These are phyloP conservation scores for Lysandra coridon DNA, from an alignment of 2,888 invertebrate species.

Conservation along the genomic window DNA sequence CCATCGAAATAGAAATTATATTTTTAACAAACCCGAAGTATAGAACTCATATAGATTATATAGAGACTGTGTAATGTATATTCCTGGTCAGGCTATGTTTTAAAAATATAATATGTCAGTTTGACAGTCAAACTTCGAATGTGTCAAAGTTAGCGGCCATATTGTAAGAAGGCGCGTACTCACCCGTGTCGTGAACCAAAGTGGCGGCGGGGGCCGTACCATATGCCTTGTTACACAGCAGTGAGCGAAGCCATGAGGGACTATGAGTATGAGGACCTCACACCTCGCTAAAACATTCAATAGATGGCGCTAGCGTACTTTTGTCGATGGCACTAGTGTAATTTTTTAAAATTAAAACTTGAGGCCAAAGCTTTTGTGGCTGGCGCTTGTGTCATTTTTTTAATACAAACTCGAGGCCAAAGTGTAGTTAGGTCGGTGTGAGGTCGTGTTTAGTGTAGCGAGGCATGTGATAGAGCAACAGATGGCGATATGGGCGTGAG, in stretches of 20 bases:
- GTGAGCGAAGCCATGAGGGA: conserved; percentile 51
- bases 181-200: conserved; percentile 48
- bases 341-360: conserved; percentile 31
- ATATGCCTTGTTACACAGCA: conserved; percentile 56
- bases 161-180: not conserved
- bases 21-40: too few relatives aligned
- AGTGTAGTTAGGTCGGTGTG: conserved; percentile 58
- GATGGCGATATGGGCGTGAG: conserved; percentile 71
- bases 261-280: conserved; percentile 49
- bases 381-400: conserved; percentile 41
- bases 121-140: not conserved
- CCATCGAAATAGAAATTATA: too few relatives aligned
- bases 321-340: not conserved
- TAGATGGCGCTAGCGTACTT: not conserved
- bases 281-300: conserved; percentile 53
- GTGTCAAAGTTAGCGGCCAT: not conserved
- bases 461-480: conserved; percentile 74
- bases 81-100: too few relatives aligned
- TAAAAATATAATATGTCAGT: too few relatives aligned
- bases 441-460: conserved; percentile 74
- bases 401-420: conserved; percentile 41
- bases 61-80: too few relatives aligned
- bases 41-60: too few relatives aligned
- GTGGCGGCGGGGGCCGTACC: conserved; percentile 52
- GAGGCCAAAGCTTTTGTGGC: conserved; percentile 45